Percentiles rank a stretch among this genome's conserved stretches.
These are phyloP conservation scores for Horisme vitalbata DNA, from an alignment of 2,888 invertebrate species.

Conservation along the genomic window DNA sequence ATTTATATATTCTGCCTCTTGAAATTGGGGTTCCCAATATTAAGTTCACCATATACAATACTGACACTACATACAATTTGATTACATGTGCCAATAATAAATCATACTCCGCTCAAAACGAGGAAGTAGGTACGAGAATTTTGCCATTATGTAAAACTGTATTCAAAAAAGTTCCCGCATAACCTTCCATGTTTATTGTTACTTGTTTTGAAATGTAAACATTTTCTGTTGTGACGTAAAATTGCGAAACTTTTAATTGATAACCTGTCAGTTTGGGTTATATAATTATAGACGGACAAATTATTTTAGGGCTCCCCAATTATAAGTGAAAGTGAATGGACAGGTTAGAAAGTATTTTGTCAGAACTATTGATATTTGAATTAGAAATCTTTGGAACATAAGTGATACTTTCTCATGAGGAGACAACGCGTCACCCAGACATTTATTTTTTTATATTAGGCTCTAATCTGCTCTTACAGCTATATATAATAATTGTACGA, in stretches of 20 bases:
- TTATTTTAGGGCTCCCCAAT: constrained; percentile 48
- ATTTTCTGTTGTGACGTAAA: constrained; percentile 20
- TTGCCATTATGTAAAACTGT: constrained; percentile 28
- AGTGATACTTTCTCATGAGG: constrained; percentile 68
- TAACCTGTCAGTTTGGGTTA: constrained; percentile 23
- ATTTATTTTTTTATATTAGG: constrained; percentile 19
- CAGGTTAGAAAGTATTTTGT: constrained; percentile 75
- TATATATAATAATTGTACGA: no score
- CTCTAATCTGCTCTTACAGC: no score
- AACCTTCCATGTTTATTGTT: constrained; percentile 26
- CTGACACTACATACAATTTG: background rate
- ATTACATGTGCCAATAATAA: constrained; percentile 1
- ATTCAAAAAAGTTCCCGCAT: constrained; percentile 33
- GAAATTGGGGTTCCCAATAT: background rate
- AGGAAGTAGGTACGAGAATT: constrained; percentile 20
- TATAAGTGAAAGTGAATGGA: constrained; percentile 65
- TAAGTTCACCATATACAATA: background rate
- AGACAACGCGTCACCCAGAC: constrained; percentile 40
- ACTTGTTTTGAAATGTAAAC: constrained; percentile 28
- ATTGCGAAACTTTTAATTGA: constrained; percentile 33
- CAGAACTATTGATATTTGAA: constrained; percentile 72
- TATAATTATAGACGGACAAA: constrained; percentile 28
- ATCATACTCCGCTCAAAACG: constrained; percentile 7
- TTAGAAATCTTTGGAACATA: constrained; percentile 73
- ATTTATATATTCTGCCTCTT: no score